Evolutionary conservation across 30 jellyfish, hydroid and myxozoan species (phyloP), one percentile per base, ranked within the genome.

Genomic region (Hydractinia echinata): DNA sequence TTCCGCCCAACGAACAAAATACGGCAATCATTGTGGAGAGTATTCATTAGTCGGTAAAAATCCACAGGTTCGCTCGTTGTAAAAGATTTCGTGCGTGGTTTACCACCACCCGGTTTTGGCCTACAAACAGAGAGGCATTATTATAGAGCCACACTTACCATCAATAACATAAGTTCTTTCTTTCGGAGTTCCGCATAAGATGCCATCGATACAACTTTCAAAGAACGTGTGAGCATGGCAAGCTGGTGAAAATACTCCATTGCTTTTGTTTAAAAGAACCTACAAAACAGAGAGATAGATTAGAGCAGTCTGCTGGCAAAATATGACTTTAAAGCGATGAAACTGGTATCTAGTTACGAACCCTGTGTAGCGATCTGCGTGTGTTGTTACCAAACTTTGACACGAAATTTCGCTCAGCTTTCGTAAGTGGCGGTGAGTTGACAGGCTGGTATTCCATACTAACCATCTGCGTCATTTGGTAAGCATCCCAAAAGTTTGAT

Each of bases 191-290:
- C 87, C 89, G 61, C 97, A 91, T 8, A 91, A 78, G 54, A 86
- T 86, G 51, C 95, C 97, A 50, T 86, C 97, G 54, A 85, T 86
- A 53, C 97, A 91, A 39, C 94, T 84, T 8, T 95, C 82, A 20
- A 91, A 83, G 54, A 91, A 91, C 4, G 95, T 85, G 55, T 91
- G 97, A 39, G 96, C 86, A 54, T 79, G 86, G 56, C 97, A 91
- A 5, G 97, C 97, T 20, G 97, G 97, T 9, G 97, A 82, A 79
- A 83, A 91, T 7, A 91, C 97, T 7, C 97, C 97, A 51, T 84
- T 79, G 44, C 72, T 82, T 13, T 84, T 51, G 15, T 82, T 83
- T 15, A 74, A 66, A 7, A 84, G 77, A 7, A 91, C 85, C 97
- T 91, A 70, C 15, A 82, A 72, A 2, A 21, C 13, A 9, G 81